phyloP scores from a whole-genome alignment of 2,113 vertebrate species.

The Chascanopsetta lugubris region DNA sequence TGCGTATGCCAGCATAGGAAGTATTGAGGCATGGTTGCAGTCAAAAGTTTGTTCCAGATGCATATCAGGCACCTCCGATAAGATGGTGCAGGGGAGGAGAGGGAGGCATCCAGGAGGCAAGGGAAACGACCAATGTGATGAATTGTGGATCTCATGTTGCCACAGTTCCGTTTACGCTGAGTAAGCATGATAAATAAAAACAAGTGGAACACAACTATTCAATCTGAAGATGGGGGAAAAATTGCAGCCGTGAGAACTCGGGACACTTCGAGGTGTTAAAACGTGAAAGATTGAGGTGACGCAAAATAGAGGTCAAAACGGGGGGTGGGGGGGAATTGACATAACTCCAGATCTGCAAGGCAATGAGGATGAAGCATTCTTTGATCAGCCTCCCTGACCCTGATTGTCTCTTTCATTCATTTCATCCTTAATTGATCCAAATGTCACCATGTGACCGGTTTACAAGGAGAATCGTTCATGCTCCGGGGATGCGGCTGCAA shows the following conservation, averaged over 20 bases:
- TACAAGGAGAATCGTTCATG: constrained; percentile 17
- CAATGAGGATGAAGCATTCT: not conserved
- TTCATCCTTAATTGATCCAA: constrained; percentile 17
- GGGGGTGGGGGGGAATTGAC: not conserved
- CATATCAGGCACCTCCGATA: constrained; percentile 31
- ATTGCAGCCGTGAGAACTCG: not conserved
- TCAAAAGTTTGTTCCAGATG: constrained; percentile 10
- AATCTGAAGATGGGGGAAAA: no score
- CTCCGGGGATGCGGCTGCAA: not conserved
- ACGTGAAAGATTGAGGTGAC: not conserved
- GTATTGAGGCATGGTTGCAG: constrained; percentile 4
- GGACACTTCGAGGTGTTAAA: not conserved
- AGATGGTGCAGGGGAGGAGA: not conserved
- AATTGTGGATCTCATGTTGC: constrained; percentile 14
- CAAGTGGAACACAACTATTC: not conserved
- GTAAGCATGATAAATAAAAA: constrained; percentile 17
- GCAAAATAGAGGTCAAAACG: not conserved
- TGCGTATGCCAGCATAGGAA: constrained; percentile 2
- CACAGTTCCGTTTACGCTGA: constrained; percentile 7
- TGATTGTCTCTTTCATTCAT: not conserved
- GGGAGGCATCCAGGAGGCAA: constrained; percentile 14
- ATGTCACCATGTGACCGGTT: not conserved
- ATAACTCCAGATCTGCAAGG: not conserved
- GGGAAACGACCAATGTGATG: constrained; percentile 11
- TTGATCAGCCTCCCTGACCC: not conserved